Percentiles rank a stretch among this genome's conserved stretches.
These are phyloP conservation scores for Lineus longissimus DNA, from an alignment of 1,140 invertebrate genomes.

Conservation along the genomic window DNA sequence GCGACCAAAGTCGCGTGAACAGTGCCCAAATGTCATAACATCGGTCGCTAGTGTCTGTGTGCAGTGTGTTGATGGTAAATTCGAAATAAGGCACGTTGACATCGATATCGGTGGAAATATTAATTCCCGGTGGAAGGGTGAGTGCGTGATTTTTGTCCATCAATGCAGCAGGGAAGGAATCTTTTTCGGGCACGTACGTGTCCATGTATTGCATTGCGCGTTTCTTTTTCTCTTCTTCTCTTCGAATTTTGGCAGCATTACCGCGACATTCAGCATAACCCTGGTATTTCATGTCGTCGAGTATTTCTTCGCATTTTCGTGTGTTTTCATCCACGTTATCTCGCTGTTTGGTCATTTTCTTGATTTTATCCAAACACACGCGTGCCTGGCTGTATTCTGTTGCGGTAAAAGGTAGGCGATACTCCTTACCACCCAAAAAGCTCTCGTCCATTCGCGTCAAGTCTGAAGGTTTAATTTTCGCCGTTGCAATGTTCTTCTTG, in stretches of 20 bases:
- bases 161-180: not conserved
- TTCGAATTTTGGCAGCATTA: not conserved
- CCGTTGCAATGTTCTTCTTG: not conserved
- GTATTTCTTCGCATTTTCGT: not conserved
- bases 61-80: not conserved
- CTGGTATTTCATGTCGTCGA: not conserved
- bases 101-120: not conserved
- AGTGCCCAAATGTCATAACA: not conserved
- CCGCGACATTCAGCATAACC: not conserved
- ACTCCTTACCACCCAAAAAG: not conserved
- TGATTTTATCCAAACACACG: slow-evolving; percentile 1
- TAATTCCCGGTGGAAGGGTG: not conserved
- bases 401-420: not conserved
- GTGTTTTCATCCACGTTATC: not conserved
- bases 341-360: not conserved
- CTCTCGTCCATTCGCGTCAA: not conserved
- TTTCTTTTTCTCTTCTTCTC: not conserved
- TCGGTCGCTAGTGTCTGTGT: not conserved
- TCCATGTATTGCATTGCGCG: not conserved
- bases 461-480: not conserved
- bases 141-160: not conserved
- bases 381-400: not conserved
- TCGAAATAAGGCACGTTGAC: not conserved
- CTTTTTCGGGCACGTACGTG: not conserved
- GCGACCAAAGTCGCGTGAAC: not conserved